phyloP scores from a whole-genome alignment of 2,113 vertebrate species.

The Callospermophilus lateralis region DNA sequence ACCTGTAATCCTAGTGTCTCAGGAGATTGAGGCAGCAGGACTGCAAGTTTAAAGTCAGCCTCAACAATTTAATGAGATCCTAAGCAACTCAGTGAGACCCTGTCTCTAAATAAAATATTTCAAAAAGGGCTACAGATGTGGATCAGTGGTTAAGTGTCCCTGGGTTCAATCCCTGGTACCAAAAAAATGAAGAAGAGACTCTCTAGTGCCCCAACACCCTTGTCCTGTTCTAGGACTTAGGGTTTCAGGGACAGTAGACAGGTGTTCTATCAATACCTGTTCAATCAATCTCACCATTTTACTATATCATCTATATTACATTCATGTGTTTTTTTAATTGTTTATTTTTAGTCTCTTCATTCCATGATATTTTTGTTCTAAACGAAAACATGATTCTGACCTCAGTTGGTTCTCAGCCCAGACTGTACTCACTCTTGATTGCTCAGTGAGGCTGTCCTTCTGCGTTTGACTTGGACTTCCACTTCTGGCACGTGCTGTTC shows the following conservation, averaged over 20 bases:
- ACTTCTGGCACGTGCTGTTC: constrained; percentile 80
- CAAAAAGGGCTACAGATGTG: no score
- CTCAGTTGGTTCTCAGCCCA: neutral
- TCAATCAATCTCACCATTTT: neutral
- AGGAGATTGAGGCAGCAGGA: no score
- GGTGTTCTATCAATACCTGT: neutral
- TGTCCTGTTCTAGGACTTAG: no score
- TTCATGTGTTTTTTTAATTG: neutral
- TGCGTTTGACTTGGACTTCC: constrained; percentile 79
- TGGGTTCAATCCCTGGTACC: no score
- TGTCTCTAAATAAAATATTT: no score
- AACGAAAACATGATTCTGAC: neutral
- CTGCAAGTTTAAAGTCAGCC: no score
- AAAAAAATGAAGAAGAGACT: neutral
- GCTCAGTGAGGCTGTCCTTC: constrained; percentile 81
- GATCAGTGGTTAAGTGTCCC: no score
- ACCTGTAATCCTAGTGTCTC: no score
- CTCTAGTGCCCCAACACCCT: no score
- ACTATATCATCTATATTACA: neutral
- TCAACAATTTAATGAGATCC: no score
- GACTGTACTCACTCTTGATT: constrained; percentile 73
- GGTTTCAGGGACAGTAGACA: neutral
- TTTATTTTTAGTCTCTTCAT: neutral
- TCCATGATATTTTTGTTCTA: neutral
- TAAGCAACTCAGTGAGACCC: no score